Evolutionary conservation across 1,140 invertebrate genomes (phyloP).

Genomic region (Apocrypta bakeri): DNA sequence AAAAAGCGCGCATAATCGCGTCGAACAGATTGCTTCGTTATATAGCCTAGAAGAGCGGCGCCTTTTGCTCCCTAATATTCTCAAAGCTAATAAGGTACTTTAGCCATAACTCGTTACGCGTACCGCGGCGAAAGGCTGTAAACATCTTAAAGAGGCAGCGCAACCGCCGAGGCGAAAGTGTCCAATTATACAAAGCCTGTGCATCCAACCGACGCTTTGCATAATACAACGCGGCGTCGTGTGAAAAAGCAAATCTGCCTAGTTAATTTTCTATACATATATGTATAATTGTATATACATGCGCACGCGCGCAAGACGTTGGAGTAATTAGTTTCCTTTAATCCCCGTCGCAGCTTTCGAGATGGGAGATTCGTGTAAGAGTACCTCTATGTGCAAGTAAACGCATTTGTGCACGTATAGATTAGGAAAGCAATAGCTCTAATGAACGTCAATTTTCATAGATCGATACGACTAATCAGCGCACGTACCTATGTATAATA

Average conservation of each 20-base stretch:
- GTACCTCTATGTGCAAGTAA: no score
- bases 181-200: not conserved
- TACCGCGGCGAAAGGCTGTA: not conserved
- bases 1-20: not conserved
- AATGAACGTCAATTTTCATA: no score
- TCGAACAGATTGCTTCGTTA: not conserved
- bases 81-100: constrained; percentile 2
- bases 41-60: no score
- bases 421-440: no score
- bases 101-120: not conserved
- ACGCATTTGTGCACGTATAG: no score
- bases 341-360: no score
- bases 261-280: no score
- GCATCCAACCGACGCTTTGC: not conserved
- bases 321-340: no score
- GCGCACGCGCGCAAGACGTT: no score
- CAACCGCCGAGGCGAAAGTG: not conserved
- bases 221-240: not conserved
- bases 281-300: no score
- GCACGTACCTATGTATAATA: not conserved
- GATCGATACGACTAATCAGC: not conserved
- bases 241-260: not conserved
- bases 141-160: not conserved
- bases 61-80: not conserved
- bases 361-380: no score